These are phyloP conservation scores for Crossocerus cetratus DNA, from an alignment of 2,888 invertebrate genomes.

Conservation along the genomic window DNA sequence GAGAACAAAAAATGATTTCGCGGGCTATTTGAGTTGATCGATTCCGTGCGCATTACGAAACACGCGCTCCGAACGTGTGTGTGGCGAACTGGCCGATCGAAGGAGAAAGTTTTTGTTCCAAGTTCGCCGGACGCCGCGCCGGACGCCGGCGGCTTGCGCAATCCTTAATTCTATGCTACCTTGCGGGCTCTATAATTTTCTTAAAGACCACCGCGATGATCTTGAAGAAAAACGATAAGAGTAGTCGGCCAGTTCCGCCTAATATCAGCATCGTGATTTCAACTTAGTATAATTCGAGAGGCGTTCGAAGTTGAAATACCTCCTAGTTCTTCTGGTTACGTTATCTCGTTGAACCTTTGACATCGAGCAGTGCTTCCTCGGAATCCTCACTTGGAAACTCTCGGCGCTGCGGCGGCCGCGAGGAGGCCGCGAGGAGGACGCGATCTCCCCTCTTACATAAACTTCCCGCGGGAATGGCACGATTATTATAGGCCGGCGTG, in stretches of 20 bases:
- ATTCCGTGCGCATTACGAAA: conserved; percentile 17
- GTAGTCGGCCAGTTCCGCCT: background rate
- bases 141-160: conserved; percentile 4
- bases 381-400: background rate
- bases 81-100: conserved; percentile 14
- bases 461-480: conserved; percentile 8
- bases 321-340: background rate
- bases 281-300: background rate
- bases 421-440: background rate
- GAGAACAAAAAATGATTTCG: background rate
- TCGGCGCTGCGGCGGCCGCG: too few relatives aligned
- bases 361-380: background rate
- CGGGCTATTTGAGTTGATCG: background rate
- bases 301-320: background rate
- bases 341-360: background rate
- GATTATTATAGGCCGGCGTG: conserved; percentile 10
- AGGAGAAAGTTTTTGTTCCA: conserved; percentile 37
- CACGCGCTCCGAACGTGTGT: background rate
- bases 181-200: background rate
- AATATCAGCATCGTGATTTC: background rate
- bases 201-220: background rate
- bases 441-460: conserved; percentile 7
- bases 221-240: background rate
- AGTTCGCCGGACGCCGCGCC: conserved; percentile 2
- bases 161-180: conserved; percentile 13